Conservation (phyloP, 2,888 invertebrate species). For the Melanchra persicariae region DNA sequence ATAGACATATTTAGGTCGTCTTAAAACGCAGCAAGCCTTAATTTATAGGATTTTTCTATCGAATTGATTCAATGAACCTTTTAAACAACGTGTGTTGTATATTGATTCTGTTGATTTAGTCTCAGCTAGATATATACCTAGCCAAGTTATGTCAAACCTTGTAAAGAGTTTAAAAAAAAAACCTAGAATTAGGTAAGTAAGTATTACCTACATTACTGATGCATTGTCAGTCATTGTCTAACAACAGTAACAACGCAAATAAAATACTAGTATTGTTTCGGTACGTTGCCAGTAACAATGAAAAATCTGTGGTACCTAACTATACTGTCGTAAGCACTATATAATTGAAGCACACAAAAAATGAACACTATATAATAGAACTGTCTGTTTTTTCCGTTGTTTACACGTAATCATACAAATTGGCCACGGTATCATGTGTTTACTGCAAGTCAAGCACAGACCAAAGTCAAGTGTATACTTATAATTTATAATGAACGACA, state of each 20-base stretch:
- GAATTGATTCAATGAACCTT: background rate
- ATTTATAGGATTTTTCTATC: background rate
- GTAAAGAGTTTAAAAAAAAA: too few species aligned
- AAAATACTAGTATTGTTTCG: conserved; percentile 2
- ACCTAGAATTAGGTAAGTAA: background rate
- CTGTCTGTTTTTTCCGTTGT: conserved; percentile 40
- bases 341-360: conserved; percentile 60
- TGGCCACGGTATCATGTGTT: conserved; percentile 42
- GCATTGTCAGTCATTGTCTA: too few species aligned
- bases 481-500: conserved; percentile 36
- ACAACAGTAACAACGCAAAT: background rate
- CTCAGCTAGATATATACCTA: background rate
- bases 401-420: conserved; percentile 55
- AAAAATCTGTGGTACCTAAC: conserved; percentile 27
- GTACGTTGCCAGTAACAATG: conserved; percentile 9
- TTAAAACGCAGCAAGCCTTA: background rate
- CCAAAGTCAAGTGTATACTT: conserved; percentile 41
- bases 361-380: conserved; percentile 23
- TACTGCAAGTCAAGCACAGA: conserved; percentile 27
- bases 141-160: background rate
- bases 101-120: background rate
- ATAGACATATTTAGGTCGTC: background rate
- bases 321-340: conserved; percentile 50
- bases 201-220: background rate
- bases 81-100: background rate